phyloP scores from a whole-genome alignment of 1,140 invertebrate genomes.

The Manduca sexta region DNA sequence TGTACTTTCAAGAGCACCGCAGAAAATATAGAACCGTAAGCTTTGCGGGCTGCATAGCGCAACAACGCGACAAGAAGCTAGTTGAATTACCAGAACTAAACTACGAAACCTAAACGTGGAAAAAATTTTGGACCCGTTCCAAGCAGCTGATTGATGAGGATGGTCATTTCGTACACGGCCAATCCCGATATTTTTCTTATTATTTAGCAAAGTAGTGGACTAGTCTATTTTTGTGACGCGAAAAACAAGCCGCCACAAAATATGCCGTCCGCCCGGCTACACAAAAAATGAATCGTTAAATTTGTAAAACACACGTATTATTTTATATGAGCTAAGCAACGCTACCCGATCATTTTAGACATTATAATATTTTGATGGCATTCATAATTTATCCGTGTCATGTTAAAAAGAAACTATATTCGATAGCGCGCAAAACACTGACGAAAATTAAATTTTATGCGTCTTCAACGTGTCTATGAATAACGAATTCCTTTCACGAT shows the following conservation, averaged over 20 bases:
- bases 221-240: conserved; percentile 65
- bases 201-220: conserved; percentile 71
- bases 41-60: too few relatives aligned
- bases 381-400: not conserved
- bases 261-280: conserved; percentile 32
- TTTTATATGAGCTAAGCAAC: conserved; percentile 4
- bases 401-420: not conserved
- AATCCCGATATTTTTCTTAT: conserved; percentile 71
- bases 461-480: too few relatives aligned
- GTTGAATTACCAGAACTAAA: conserved; percentile 65
- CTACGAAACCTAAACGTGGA: conserved; percentile 71
- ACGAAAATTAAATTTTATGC: too few relatives aligned
- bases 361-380: not conserved
- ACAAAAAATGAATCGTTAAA: conserved; percentile 23
- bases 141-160: conserved; percentile 73
- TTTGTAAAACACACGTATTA: conserved; percentile 4
- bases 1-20: too few relatives aligned
- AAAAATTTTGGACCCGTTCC: conserved; percentile 69
- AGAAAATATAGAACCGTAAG: too few relatives aligned
- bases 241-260: conserved; percentile 64
- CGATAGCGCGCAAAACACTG: too few relatives aligned
- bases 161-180: conserved; percentile 72
- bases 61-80: conserved; percentile 41
- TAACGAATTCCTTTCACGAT: too few relatives aligned
- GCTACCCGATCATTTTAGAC: conserved; percentile 3